These are phyloP conservation scores for Microtus richardsoni DNA, from an alignment of 2,113 vertebrate genomes.

Conservation along the genomic window DNA sequence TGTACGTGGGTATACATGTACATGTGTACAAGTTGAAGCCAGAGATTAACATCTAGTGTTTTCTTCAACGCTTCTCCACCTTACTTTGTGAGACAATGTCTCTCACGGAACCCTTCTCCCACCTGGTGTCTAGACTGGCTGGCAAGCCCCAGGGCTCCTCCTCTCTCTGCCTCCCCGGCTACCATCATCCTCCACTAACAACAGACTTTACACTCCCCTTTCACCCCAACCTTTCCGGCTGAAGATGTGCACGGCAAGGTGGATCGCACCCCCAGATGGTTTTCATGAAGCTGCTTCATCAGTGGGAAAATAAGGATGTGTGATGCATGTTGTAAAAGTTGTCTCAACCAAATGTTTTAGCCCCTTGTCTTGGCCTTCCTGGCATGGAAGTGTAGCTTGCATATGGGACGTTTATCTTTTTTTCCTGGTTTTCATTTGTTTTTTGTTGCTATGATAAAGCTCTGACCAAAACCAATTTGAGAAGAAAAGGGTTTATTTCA, in stretches of 20 bases:
- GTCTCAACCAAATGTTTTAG: neutral
- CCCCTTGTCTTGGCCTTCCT: neutral
- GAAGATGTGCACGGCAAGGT: neutral
- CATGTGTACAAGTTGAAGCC: neutral
- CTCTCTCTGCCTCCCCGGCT: neutral
- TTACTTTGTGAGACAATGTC: neutral
- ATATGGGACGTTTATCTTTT: slow-evolving; percentile 18
- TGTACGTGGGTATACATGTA: neutral
- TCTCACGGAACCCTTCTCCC: neutral
- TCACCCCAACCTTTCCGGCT: neutral
- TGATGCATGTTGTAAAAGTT: neutral
- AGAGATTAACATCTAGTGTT: too few relatives aligned
- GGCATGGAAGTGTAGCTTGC: neutral
- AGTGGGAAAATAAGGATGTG: neutral
- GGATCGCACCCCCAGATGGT: neutral
- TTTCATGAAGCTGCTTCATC: neutral
- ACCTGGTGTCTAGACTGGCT: neutral
- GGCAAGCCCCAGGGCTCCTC: neutral
- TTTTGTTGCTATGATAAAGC: neutral
- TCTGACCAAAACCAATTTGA: neutral
- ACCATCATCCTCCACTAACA: neutral
- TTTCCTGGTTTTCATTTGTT: neutral
- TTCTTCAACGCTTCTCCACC: neutral
- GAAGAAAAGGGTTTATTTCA: neutral
- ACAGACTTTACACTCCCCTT: neutral